Conservation (phyloP, 2,113 vertebrate genomes). For the Crotalus tigris region DNA sequence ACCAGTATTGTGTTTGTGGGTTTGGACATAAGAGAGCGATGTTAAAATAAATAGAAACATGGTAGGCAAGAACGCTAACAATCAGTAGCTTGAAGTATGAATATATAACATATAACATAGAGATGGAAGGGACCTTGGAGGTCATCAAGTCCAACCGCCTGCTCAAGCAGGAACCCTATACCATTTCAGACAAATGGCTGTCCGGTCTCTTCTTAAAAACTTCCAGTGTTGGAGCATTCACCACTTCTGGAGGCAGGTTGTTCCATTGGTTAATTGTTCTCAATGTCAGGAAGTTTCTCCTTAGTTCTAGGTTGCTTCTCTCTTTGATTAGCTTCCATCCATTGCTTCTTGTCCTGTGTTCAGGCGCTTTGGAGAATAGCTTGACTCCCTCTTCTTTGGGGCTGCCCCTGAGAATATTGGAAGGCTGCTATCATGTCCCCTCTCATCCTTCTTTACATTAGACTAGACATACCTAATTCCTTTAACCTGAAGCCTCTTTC, state of each 20-base stretch:
- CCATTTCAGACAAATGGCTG: not conserved
- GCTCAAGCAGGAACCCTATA: not conserved
- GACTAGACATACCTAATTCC: not conserved
- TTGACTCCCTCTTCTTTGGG: not conserved
- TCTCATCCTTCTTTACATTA: not conserved
- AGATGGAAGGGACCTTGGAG: not conserved
- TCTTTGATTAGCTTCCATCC: not conserved
- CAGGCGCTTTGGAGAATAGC: not conserved
- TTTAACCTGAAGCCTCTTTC: slow-evolving; percentile 16
- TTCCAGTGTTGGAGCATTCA: not conserved
- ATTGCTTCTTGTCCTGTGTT: not conserved
- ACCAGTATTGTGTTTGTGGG: not conserved
- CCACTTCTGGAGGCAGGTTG: not conserved
- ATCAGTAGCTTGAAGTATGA: slow-evolving; percentile 10
- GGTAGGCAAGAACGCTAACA: not conserved
- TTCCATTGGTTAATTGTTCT: not conserved
- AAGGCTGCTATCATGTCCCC: not conserved
- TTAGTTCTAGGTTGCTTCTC: not conserved
- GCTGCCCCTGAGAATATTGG: not conserved
- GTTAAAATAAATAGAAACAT: not conserved
- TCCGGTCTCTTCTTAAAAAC: not conserved
- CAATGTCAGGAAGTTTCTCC: not conserved
- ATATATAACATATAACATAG: not conserved
- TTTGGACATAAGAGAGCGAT: not conserved
- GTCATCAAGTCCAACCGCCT: not conserved